Base-by-base conservation (phyloP, 2,888 invertebrate species). In the Exephanes ischioxanthus region DNA sequence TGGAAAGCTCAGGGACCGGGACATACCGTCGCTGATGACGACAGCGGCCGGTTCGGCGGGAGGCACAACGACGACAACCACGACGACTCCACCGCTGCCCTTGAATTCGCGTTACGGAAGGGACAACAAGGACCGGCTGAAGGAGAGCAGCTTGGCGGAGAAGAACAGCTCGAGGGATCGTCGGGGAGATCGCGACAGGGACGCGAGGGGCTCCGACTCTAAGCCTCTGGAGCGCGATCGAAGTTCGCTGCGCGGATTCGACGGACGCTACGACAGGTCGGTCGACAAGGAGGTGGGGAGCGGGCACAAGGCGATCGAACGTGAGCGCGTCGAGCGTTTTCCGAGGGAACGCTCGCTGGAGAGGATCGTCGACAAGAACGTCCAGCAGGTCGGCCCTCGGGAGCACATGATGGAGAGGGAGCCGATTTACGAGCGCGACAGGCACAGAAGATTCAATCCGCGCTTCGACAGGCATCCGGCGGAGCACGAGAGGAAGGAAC, bases 331-430 rank as follows among this genome's bases (percentile, higher is more conserved):
- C 14, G 93, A 94, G 11, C 90, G 93, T 72, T 95, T 95, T 68
- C 95, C 95, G 0, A 95, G 95, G 77, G 95, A 95, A 82, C 94
- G 95, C 89, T 94, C 95, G 87, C 94, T 95, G 87, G 95, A 95
- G 70, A 95, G 95, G 85, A 91, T 95, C 94, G 95, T 89, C 93
- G 94, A 90, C 92, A 93, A 89, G 86, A 95, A 90, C 93, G 94
- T 88, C 16, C 73, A 89, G 3, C 73, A 87, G 22, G 76, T 88
- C 11, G 84, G 85, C 0, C 79, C 90, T 3, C 89, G 93, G 7
- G 93, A 93, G 70, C 92, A 92, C 71, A 81, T 92, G 37, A 80
- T 91, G n/a, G 93, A 92, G 7, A 88, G 92, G 14, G 93, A 93
- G 6, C 75, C 89, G 16, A 79, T 86, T 19, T 89, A 85, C 61